These are phyloP conservation scores for Caenorhabditis remanei DNA, from an alignment of 1,140 invertebrate species.

Conservation along the genomic window DNA sequence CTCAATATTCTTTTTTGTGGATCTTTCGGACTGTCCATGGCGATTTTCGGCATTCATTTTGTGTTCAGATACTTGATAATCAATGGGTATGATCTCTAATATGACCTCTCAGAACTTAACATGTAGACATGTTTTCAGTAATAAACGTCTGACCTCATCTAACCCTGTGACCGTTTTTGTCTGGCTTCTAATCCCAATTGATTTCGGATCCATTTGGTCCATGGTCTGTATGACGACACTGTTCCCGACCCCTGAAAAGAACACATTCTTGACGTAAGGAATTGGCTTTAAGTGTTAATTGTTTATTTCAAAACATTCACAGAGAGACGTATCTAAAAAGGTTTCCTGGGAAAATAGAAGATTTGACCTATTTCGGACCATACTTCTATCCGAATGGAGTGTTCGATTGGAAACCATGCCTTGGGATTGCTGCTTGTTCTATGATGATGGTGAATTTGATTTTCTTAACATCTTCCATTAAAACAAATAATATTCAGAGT, in stretches of 20 bases:
- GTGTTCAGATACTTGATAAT: constrained; percentile 7
- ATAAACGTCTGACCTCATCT: not conserved
- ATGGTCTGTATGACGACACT: not conserved
- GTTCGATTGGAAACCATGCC: not conserved
- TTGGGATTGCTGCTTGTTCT: not conserved
- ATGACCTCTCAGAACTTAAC: not conserved
- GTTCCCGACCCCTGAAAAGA: not conserved
- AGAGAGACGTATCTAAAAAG: not conserved
- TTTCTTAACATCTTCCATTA: not conserved
- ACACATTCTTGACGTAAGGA: not conserved
- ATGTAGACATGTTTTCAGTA: not conserved
- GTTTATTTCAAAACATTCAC: not conserved
- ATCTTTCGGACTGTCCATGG: constrained; percentile 1
- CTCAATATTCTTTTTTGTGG: not conserved
- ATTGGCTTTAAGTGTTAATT: not conserved
- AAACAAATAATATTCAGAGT: not conserved
- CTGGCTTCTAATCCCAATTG: constrained; percentile 1
- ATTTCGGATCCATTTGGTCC: not conserved
- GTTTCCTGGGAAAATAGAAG: constrained; percentile 21
- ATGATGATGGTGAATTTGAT: not conserved
- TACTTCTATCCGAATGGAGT: not conserved
- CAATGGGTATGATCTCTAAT: not conserved
- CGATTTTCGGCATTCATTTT: not conserved
- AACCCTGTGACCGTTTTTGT: not conserved
- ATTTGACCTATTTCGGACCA: not conserved